A percentile compares a stretch with the other conserved stretches of the same genome.
phyloP scores from a whole-genome alignment of 2,888 invertebrate species.

The Agriotes lineatus region DNA sequence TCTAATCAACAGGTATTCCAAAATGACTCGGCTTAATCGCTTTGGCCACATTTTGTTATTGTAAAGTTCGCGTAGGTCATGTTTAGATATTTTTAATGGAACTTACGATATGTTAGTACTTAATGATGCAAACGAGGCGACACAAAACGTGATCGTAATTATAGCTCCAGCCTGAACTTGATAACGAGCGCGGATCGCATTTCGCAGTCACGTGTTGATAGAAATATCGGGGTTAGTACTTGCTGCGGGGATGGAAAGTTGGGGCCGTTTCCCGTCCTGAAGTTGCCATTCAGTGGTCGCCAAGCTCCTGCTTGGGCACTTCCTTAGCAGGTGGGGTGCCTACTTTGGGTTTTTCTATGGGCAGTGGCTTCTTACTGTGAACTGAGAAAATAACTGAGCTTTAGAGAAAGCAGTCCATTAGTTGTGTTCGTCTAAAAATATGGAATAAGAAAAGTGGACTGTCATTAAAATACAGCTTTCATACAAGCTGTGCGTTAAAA shows the following conservation, averaged over 20 bases:
- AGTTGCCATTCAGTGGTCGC: constrained; percentile 9
- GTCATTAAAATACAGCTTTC: too few species aligned
- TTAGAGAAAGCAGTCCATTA: too few species aligned
- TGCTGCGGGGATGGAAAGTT: neutral
- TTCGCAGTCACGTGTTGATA: neutral
- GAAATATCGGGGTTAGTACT: neutral
- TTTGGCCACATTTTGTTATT: too few species aligned
- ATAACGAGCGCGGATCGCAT: neutral
- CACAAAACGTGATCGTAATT: neutral
- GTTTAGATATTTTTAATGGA: neutral
- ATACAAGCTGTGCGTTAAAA: too few species aligned
- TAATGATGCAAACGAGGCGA: neutral
- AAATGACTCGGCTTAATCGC: too few species aligned
- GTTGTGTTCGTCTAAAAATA: too few species aligned
- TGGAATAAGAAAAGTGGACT: too few species aligned
- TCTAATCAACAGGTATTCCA: too few species aligned
- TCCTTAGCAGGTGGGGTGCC: constrained; percentile 49
- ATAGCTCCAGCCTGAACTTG: neutral
- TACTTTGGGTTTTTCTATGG: constrained; percentile 45
- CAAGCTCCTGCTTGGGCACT: constrained; percentile 43
- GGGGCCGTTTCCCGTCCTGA: neutral
- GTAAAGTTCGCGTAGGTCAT: too few species aligned
- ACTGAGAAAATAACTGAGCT: too few species aligned
- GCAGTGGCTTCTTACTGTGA: constrained; percentile 51
- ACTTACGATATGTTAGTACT: neutral